Percentiles rank a stretch among this genome's conserved stretches.
phyloP scores from a whole-genome alignment of 2,113 vertebrate species.

The Halcyon malimbica region DNA sequence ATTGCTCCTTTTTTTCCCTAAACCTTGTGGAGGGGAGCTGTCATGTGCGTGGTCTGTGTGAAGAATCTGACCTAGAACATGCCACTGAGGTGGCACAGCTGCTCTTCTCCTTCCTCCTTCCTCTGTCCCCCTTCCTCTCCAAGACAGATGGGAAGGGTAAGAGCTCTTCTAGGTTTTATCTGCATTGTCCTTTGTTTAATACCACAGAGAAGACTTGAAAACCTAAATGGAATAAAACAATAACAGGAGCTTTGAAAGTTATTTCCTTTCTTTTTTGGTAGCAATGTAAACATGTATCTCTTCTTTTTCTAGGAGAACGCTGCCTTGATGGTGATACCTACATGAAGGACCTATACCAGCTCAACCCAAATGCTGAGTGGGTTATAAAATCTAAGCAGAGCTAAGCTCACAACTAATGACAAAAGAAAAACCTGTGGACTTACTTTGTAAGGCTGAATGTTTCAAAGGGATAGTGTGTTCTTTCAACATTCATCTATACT shows the following conservation, averaged over 20 bases:
- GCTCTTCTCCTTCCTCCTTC: background rate
- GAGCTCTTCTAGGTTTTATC: background rate
- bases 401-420: conserved; percentile 7
- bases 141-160: background rate
- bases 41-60: background rate
- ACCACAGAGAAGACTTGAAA: background rate
- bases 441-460: background rate
- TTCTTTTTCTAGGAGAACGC: conserved; percentile 83
- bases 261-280: background rate
- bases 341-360: conserved; percentile 92
- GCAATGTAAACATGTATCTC: background rate
- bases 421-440: background rate
- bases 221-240: background rate
- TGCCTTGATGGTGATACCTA: conserved; percentile 89
- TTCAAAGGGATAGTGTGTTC: conserved; percentile 13
- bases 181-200: background rate
- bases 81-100: background rate
- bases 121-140: background rate
- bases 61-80: background rate
- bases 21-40: background rate
- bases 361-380: conserved; percentile 95
- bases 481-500: conserved; percentile 7
- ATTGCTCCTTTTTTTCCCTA: background rate
- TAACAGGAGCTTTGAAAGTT: background rate
- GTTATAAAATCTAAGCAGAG: conserved; percentile 84